Percentiles rank a stretch among this genome's conserved stretches.
Evolutionary conservation across 2,888 invertebrate genomes (phyloP).

Genomic region (Chromoteleia sp.): DNA sequence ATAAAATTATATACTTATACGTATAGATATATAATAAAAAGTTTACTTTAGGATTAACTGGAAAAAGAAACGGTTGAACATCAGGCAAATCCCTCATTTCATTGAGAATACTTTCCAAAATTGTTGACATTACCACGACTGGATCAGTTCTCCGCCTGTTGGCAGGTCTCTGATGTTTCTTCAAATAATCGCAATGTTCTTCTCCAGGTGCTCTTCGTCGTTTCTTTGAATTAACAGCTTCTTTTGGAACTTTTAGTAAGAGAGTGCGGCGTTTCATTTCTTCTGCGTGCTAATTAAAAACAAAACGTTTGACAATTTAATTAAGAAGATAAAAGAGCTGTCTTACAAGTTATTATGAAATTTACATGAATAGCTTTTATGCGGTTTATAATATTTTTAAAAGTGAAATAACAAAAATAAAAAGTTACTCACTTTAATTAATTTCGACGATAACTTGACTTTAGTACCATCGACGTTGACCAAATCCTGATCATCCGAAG

Average conservation of each 20-base stretch:
- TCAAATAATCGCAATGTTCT: slow-evolving; percentile 95
- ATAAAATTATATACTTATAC: not conserved
- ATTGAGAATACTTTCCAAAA: slow-evolving; percentile 95
- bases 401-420: no score
- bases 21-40: slow-evolving; percentile 1
- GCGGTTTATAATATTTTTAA: no score
- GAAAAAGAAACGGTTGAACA: slow-evolving; percentile 96
- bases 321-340: no score
- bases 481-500: slow-evolving; percentile 92
- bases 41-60: slow-evolving; percentile 95
- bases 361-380: no score
- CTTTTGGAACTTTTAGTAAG: slow-evolving; percentile 91
- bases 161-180: slow-evolving; percentile 91
- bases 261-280: slow-evolving; percentile 92
- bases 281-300: slow-evolving; percentile 88
- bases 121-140: slow-evolving; percentile 95
- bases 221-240: slow-evolving; percentile 88
- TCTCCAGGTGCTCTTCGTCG: slow-evolving; percentile 88
- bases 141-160: slow-evolving; percentile 98
- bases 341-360: no score
- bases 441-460: slow-evolving; percentile 93
- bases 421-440: slow-evolving; percentile 89
- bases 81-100: slow-evolving; percentile 97
- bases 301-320: no score
- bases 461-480: slow-evolving; percentile 98